Evolutionary conservation across 1,140 invertebrate species (phyloP).

Genomic region (Zaprionus kolodkinae): DNA sequence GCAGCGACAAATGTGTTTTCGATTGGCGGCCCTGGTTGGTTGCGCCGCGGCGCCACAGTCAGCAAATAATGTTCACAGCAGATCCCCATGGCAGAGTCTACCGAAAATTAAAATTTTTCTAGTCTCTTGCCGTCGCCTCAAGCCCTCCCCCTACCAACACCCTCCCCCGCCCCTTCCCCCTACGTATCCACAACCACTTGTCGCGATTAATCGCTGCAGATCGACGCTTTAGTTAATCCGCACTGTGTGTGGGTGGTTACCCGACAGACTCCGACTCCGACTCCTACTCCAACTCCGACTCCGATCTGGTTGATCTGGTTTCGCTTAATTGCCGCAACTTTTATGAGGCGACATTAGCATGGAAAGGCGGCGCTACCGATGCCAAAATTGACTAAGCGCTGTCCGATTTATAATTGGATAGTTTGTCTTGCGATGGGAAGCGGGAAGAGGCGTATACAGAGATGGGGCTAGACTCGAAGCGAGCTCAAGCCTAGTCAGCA

Average conservation of each 20-base stretch:
- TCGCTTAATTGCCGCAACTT: slow-evolving; percentile 75
- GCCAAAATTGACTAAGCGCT: slow-evolving; percentile 46
- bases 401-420: slow-evolving; percentile 71
- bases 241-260: slow-evolving; percentile 66
- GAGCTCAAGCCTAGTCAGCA: neutral
- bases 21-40: slow-evolving; percentile 58
- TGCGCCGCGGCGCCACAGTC: slow-evolving; percentile 60
- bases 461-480: neutral
- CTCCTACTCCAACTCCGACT: neutral
- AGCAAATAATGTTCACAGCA: slow-evolving; percentile 58
- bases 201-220: slow-evolving; percentile 76
- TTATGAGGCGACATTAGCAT: slow-evolving; percentile 57
- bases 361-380: slow-evolving; percentile 51
- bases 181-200: slow-evolving; percentile 52
- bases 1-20: slow-evolving; percentile 80
- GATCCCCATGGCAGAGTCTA: neutral
- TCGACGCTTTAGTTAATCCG: slow-evolving; percentile 78
- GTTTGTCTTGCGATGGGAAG: slow-evolving; percentile 52
- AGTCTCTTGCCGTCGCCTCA: slow-evolving; percentile 33
- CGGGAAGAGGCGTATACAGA: neutral
- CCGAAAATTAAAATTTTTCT: slow-evolving; percentile 67
- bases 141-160: neutral
- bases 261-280: neutral
- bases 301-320: slow-evolving; percentile 57
- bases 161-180: neutral